Conservation (phyloP, 2,888 invertebrate genomes). For the Sympetrum striolatum region DNA sequence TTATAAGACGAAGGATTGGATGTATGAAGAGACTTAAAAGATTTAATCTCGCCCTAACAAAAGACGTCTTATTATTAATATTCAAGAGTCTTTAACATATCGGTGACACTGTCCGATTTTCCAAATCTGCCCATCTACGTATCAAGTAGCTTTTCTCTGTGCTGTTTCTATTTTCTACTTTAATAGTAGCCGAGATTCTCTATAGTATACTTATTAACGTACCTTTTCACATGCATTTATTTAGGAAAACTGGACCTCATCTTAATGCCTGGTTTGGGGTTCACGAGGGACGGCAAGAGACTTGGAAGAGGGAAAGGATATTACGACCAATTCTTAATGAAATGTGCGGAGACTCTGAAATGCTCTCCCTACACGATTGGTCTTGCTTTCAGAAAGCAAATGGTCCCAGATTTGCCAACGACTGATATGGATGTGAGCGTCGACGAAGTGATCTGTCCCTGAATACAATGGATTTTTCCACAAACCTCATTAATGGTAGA, state of each 20-base stretch:
- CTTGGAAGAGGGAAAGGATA: conserved; percentile 93
- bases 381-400: conserved; percentile 83
- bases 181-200: too few species aligned
- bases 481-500: not conserved
- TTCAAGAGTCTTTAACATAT: too few species aligned
- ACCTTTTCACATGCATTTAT: conserved; percentile 49
- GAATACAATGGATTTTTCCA: not conserved
- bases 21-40: too few species aligned
- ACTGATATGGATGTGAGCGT: conserved; percentile 75
- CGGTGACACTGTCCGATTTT: too few species aligned
- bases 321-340: conserved; percentile 82
- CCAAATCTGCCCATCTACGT: too few species aligned
- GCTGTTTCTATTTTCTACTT: too few species aligned
- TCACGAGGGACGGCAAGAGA: conserved; percentile 75
- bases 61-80: too few species aligned
- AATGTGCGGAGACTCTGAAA: conserved; percentile 54
- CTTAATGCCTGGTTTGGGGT: conserved; percentile 90
- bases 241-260: conserved; percentile 86
- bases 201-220: not conserved
- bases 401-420: conserved; percentile 75
- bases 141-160: too few species aligned
- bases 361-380: conserved; percentile 62
- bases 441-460: conserved; percentile 67
- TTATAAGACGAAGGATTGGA: too few species aligned
- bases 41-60: too few species aligned